Percentiles rank a stretch among this genome's conserved stretches.
These are phyloP conservation scores for Pelochelys cantorii DNA, from an alignment of 2,797 vertebrate species.

Conservation along the genomic window DNA sequence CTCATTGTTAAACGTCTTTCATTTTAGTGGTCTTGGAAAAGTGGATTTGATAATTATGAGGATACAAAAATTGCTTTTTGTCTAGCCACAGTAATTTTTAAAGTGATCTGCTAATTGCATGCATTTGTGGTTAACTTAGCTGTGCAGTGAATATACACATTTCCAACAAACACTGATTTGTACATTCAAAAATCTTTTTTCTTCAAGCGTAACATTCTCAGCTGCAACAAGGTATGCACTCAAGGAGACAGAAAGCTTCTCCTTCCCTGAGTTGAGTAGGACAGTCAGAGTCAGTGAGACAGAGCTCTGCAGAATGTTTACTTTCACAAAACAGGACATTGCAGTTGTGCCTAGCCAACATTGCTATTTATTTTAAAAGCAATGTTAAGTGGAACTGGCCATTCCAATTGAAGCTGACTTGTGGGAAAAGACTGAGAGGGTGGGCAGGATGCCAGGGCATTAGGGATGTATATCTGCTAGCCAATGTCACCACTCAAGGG, in stretches of 20 bases:
- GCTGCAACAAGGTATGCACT: neutral
- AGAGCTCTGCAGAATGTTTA: neutral
- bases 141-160: neutral
- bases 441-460: neutral
- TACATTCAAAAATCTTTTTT: neutral
- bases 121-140: neutral
- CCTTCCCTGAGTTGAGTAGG: neutral
- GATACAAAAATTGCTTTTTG: neutral
- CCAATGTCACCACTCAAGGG: neutral
- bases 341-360: neutral
- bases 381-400: rapidly evolving
- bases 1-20: neutral
- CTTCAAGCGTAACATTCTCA: neutral
- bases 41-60: neutral
- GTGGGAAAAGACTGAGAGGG: neutral
- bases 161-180: neutral
- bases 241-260: neutral
- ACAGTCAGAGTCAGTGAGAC: neutral
- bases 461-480: no score
- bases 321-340: neutral
- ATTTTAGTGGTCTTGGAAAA: neutral
- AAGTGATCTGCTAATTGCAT: rapidly evolving
- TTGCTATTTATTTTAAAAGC: neutral
- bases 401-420: neutral
- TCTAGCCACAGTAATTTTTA: rapidly evolving